phyloP scores from a whole-genome alignment of 2,113 vertebrate species.

The Calyptomena viridis region DNA sequence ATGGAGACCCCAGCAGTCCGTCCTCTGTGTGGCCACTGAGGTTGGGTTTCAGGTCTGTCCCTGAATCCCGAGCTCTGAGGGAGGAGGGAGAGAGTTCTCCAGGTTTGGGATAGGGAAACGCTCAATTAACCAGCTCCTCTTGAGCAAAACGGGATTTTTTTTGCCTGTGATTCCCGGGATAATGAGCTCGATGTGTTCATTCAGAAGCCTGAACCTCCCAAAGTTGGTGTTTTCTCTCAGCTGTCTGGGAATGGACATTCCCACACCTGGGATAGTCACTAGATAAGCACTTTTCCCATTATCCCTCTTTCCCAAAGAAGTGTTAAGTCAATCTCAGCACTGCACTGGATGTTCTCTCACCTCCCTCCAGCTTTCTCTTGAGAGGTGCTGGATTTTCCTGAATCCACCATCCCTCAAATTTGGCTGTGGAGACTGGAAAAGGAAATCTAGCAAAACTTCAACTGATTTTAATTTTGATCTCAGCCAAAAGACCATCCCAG shows the following conservation, averaged over 20 bases:
- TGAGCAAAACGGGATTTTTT: not conserved
- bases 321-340: not conserved
- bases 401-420: not conserved
- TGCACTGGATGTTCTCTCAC: too few relatives aligned
- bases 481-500: not conserved
- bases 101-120: not conserved
- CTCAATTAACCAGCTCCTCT: not conserved
- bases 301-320: not conserved
- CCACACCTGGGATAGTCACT: not conserved
- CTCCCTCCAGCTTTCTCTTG: not conserved
- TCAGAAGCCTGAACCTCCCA: not conserved
- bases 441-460: not conserved
- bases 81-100: not conserved
- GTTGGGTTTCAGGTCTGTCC: not conserved
- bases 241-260: not conserved
- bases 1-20: constrained; percentile 13
- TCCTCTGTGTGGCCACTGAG: not conserved
- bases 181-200: not conserved
- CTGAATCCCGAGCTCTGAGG: not conserved
- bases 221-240: not conserved
- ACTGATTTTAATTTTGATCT: not conserved
- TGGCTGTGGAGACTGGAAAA: not conserved
- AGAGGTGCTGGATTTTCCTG: not conserved
- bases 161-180: rapidly evolving
- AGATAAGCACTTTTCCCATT: not conserved